Evolutionary conservation across 1,140 invertebrate genomes (phyloP).

Genomic region (Archivesica marissinica): DNA sequence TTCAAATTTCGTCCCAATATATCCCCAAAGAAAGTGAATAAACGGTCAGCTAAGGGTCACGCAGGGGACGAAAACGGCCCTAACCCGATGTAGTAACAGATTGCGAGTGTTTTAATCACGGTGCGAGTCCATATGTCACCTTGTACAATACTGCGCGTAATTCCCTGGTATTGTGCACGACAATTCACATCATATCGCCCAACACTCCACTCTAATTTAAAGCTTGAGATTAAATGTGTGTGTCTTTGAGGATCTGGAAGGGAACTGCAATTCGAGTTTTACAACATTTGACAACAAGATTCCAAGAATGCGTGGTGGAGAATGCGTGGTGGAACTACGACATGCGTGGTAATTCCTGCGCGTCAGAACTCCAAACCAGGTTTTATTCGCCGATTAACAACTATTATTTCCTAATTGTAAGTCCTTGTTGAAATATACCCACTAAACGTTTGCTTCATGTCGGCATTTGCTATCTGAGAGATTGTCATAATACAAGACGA

Average conservation of each 20-base stretch:
- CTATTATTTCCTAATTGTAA: no score
- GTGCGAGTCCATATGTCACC: slow-evolving; percentile 56
- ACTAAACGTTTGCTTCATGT: no score
- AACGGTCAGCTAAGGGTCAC: slow-evolving; percentile 53
- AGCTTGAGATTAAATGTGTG: slow-evolving; percentile 29
- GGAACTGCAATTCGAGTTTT: neutral
- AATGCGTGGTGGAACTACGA: no score
- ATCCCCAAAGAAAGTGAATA: slow-evolving; percentile 43
- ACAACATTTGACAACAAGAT: no score
- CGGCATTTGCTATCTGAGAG: no score
- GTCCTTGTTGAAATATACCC: no score
- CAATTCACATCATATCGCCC: slow-evolving; percentile 57
- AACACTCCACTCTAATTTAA: slow-evolving; percentile 13
- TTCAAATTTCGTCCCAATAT: slow-evolving; percentile 38
- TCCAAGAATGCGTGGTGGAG: no score
- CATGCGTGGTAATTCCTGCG: no score
- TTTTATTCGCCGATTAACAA: no score
- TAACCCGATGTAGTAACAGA: slow-evolving; percentile 39
- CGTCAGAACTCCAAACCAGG: no score
- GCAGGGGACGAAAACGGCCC: slow-evolving; percentile 10
- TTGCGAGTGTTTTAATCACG: slow-evolving; percentile 36
- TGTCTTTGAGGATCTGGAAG: neutral
- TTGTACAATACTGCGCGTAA: slow-evolving; percentile 58
- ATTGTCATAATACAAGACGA: no score
- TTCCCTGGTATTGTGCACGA: slow-evolving; percentile 49